Base-by-base conservation (phyloP, 1,140 invertebrate genomes). In the Pseudomyrmex sp. region DNA sequence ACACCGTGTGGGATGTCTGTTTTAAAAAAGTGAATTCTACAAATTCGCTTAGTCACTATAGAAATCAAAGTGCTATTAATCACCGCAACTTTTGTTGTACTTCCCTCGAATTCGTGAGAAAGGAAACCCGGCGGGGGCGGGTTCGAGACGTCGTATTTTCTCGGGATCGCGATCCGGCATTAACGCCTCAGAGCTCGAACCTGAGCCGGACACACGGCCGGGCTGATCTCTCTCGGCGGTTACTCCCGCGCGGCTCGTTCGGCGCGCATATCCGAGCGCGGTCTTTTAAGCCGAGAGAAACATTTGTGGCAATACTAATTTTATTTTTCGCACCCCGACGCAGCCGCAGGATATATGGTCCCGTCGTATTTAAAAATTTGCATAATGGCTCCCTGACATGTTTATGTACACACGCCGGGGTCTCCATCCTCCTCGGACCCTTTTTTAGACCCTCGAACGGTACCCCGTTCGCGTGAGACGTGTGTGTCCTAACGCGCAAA, bases 341-440 rank as follows among this genome's bases (percentile, higher is more conserved):
- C 44, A 61, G 76, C 35, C 52, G 48, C 35, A 80, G 89, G 86
- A 91, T 91, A 90, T 92, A 92, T 89, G 89, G 91, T 87, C 90
- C 83, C 87, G 89, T 91, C 92, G 92, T 92, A 93, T 93, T 93
- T 92, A 93, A 93, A 93, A 93, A 93, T 93, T 93, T 93, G 91
- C 92, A 93, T 93, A 93, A 93, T 93, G 91, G 91, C 85, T 88
- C 75, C 85, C 85, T 91, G 92, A 93, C 92, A 93, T 93, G 92
- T 93, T 93, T 93, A 93, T 93, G 93, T 91, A 92, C 92, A 92
- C 90, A 91, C 87, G 61, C 66, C 65, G 66, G 50, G 50, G 52
- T 85, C 77, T 85, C 82, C 58, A 75, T 58, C 26, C 46, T 74
- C 69, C 70, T 44, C n/a, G 65, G 18, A 26, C 26, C 52, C 59